Evolutionary conservation across 2,888 invertebrate species (phyloP), one percentile per base, ranked within the genome.

Genomic region (Pasiphila rectangulata): DNA sequence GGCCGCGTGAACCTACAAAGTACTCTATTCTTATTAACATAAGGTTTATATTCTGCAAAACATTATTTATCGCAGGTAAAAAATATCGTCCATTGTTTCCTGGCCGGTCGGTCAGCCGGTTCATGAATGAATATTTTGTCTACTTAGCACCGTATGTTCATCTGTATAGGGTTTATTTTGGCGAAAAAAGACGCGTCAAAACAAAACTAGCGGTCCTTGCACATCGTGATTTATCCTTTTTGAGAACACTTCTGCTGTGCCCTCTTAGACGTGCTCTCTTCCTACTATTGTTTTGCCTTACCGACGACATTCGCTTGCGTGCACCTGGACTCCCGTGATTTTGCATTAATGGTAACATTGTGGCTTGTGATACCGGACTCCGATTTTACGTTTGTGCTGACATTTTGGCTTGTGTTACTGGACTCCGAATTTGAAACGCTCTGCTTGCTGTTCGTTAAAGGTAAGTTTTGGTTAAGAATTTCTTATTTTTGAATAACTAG

Each of bases 221-320:
- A 12, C 34, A 34, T 34, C 34, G 34, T 34, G 34, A 34, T 34
- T 34, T 34, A 34, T 34, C 34, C 19, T 34, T 34, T 34, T 34
- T 34, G 20, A 34, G 34, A 34, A 34, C 20, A 36, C 35, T 36
- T 36, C 35, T 36, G 35, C 9, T 36, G 21, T 36, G 35, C 35
- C 9, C 6, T 36, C 35, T 36, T 36, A 36, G 35, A 36, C 35
- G 35, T 36, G 35, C 35, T 23, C 35, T 36, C 42, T 35, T 35
- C 42, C 25, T 34, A 34, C 25, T 34, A 19, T 34, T n/a, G 9
- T 10, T 34, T 34, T 17, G 34, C 34, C 21, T 46, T 39, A 39
- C 38, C 45, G 38, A 38, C 45, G 45, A 46, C 34, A 43, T 43
- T 36, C 36, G 36, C 43, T 43, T 43, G 21, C 34, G 43, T 43